Percentiles rank a stretch among this genome's conserved stretches.
Conservation (phyloP, 2,888 invertebrate genomes). For the Dusona sp. region DNA sequence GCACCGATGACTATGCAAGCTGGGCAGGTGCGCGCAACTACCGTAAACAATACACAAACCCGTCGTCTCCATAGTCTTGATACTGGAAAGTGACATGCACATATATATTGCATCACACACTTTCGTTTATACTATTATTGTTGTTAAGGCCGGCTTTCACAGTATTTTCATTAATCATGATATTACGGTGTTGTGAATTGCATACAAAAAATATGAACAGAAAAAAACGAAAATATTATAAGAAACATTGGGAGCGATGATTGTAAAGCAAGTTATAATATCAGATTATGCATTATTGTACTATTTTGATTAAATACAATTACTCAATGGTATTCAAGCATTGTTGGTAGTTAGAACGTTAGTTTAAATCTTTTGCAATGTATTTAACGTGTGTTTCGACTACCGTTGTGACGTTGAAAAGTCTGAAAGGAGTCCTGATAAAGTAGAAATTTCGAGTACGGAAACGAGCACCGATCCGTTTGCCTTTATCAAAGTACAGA, state of each 20-base stretch:
- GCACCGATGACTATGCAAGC: slow-evolving; percentile 38
- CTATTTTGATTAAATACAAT: not conserved
- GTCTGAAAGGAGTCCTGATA: not conserved
- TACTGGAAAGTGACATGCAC: slow-evolving; percentile 48
- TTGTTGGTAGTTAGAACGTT: not conserved
- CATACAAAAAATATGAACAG: not conserved
- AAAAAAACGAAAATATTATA: not conserved
- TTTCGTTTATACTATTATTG: slow-evolving; percentile 38
- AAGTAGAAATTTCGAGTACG: slow-evolving; percentile 27
- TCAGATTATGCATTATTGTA: not conserved
- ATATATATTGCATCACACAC: slow-evolving; percentile 52
- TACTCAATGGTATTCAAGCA: not conserved
- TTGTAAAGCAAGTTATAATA: not conserved
- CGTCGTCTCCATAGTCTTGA: slow-evolving; percentile 23
- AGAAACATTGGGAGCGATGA: not conserved
- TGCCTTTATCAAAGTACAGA: slow-evolving; percentile 19
- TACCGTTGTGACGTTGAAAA: not conserved
- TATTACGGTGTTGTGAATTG: not conserved
- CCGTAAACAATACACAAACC: slow-evolving; percentile 57
- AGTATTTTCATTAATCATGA: slow-evolving; percentile 1
- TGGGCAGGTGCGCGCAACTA: slow-evolving; percentile 52
- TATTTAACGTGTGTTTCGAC: not conserved
- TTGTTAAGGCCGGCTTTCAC: slow-evolving; percentile 38
- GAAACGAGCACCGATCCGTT: slow-evolving; percentile 18
- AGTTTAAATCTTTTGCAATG: not conserved